Evolutionary conservation across 2,888 invertebrate species (phyloP), one percentile per base, ranked within the genome.

Genomic region (Elgonia sp.): DNA sequence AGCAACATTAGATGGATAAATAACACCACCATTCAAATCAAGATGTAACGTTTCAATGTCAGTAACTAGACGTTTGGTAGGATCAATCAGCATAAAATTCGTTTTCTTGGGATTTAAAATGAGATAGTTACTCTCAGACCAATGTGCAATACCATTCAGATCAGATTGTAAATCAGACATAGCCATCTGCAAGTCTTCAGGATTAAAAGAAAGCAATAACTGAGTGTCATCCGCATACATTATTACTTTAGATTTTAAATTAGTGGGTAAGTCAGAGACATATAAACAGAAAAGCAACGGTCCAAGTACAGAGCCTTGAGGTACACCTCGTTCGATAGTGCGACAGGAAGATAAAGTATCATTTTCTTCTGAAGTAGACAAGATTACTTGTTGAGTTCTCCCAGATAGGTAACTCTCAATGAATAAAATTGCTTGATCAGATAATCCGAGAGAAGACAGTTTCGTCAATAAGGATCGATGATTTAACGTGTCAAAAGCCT

Each of bases 211-310:
- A 14, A 16, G 16, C 1, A 69, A 8, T 5, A 69, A 50, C 29
- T 69, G 69, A n/a, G 69, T 69, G 9, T 69, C 50, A 50, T 69
- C 69, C 2, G 69, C 69, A 50, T 50, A 69, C 69, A 69, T 69
- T 6, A 69, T n/a, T 1, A n/a, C n/a, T 7, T 53, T n/a, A 53
- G n/a, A 53, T n/a, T 46, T 21, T 0, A 69, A 2, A 14, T 50
- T 50, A 29, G 3, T 21, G 20, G 69, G 29, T n/a, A 69, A 16
- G 6, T 53, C n/a, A 53, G 50, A 69, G 2, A 69, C 69, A 69
- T 69, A 50, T 14, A 69, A 14, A 5, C 16, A 14, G n/a, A 69
- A 69, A 2, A 69, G n/a, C 9, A 69, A 16, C 16, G 12, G n/a
- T 2, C 53, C 69, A 20, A 69, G 69, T 18, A 69, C n/a, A 14